Evolutionary conservation across 1,140 invertebrate genomes (phyloP).

Genomic region (Drosophila micromelanica): DNA sequence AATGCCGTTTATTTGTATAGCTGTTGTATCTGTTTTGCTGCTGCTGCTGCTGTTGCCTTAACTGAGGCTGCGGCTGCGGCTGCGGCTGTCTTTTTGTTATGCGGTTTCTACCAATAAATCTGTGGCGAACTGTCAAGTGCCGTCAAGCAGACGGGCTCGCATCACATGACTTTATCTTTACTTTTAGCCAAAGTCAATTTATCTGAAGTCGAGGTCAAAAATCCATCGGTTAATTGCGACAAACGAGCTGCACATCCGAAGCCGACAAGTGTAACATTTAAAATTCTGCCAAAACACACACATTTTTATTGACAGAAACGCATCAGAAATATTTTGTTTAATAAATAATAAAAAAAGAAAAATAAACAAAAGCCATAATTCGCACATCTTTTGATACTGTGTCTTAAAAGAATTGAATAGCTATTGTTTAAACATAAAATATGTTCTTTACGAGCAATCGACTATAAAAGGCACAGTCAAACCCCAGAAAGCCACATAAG

Average conservation of each 20-base stretch:
- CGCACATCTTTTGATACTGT: conserved; percentile 4
- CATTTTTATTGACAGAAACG: background rate
- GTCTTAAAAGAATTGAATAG: background rate
- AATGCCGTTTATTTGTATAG: conserved; percentile 60
- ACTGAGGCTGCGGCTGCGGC: conserved; percentile 3
- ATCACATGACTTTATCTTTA: conserved; percentile 51
- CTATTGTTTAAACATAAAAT: background rate
- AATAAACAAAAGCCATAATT: background rate
- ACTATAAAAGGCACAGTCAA: conserved; percentile 24
- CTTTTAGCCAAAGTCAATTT: conserved; percentile 8
- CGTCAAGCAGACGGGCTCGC: conserved; percentile 46
- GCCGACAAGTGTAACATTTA: conserved; percentile 41
- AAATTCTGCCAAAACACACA: conserved; percentile 15
- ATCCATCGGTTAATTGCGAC: conserved; percentile 54
- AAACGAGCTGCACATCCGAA: conserved; percentile 16
- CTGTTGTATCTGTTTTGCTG: conserved; percentile 21
- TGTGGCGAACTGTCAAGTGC: conserved; percentile 54
- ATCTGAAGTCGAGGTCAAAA: conserved; percentile 51
- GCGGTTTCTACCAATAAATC: conserved; percentile 65
- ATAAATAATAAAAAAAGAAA: no score
- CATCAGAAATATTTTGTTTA: no score
- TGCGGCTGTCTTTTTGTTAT: conserved; percentile 49
- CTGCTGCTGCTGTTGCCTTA: background rate
- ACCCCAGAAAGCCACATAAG: background rate
- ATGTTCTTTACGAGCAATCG: background rate